Percentiles rank a stretch among this genome's conserved stretches.
These are phyloP conservation scores for Zootoca vivipara DNA, from an alignment of 2,113 vertebrate genomes.

Conservation along the genomic window DNA sequence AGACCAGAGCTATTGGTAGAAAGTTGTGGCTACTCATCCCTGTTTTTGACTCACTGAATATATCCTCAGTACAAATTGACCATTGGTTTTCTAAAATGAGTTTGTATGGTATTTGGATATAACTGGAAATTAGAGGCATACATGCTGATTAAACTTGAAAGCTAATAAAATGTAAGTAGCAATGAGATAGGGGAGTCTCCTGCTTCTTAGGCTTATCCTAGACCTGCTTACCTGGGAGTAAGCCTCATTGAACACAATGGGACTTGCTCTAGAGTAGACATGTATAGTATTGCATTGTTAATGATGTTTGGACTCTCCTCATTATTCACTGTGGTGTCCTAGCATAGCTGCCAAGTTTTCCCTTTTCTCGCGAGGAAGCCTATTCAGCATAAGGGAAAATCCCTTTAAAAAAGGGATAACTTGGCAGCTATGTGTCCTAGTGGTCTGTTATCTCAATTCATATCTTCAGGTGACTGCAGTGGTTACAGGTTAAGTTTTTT, in stretches of 20 bases:
- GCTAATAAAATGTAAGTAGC: background rate
- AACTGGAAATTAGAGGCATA: background rate
- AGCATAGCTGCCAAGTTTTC: no score
- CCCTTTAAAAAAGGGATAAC: no score
- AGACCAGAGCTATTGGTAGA: background rate
- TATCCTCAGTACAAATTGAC: background rate
- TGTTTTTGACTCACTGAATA: background rate
- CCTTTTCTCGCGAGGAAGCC: no score
- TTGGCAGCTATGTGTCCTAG: no score
- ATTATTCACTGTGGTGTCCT: background rate
- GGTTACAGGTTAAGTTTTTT: background rate
- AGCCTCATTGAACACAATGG: no score
- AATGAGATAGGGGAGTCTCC: background rate
- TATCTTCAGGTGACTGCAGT: background rate
- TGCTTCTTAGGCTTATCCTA: background rate
- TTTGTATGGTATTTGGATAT: background rate
- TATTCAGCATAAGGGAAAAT: no score
- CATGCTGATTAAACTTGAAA: background rate
- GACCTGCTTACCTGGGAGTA: no score
- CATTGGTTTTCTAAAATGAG: background rate
- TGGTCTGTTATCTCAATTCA: background rate
- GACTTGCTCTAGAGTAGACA: no score
- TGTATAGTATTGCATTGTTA: no score
- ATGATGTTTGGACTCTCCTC: background rate
- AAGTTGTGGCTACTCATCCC: background rate